These are phyloP conservation scores for Eupithecia subfuscata DNA, from an alignment of 2,888 invertebrate species.

Conservation along the genomic window DNA sequence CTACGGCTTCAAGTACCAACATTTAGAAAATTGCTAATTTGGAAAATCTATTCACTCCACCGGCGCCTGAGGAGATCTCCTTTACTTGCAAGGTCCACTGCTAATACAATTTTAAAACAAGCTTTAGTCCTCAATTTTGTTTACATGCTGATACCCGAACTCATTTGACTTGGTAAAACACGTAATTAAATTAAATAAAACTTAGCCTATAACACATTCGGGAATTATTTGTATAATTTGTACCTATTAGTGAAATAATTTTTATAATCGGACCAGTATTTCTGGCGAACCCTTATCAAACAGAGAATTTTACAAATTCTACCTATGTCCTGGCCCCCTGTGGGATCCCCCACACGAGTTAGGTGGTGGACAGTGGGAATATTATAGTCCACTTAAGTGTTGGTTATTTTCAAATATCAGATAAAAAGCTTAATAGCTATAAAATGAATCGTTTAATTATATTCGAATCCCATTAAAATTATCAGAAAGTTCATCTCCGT, in stretches of 20 bases:
- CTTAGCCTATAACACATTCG: too few species aligned
- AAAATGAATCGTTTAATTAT: background rate
- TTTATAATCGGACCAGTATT: too few species aligned
- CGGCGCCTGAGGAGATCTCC: background rate
- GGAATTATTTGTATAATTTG: too few species aligned
- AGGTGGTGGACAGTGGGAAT: background rate
- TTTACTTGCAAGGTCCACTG: too few species aligned
- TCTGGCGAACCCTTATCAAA: too few species aligned
- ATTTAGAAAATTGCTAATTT: background rate
- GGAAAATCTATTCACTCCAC: background rate
- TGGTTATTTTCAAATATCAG: too few species aligned
- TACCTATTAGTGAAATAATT: too few species aligned
- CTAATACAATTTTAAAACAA: background rate
- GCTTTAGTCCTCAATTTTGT: background rate
- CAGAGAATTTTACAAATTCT: too few species aligned
- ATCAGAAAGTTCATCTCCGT: background rate
- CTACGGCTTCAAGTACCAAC: too few species aligned
- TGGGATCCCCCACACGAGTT: background rate
- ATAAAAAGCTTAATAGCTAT: background rate
- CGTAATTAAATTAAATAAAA: too few species aligned
- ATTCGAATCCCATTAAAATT: background rate
- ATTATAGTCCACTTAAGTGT: background rate
- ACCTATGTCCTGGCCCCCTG: too few species aligned
- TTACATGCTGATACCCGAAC: background rate
- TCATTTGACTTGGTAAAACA: background rate